Percentiles rank a stretch among this genome's conserved stretches.
Evolutionary conservation across 2,113 vertebrate genomes (phyloP).

Genomic region (Thryonomys swinderianus): DNA sequence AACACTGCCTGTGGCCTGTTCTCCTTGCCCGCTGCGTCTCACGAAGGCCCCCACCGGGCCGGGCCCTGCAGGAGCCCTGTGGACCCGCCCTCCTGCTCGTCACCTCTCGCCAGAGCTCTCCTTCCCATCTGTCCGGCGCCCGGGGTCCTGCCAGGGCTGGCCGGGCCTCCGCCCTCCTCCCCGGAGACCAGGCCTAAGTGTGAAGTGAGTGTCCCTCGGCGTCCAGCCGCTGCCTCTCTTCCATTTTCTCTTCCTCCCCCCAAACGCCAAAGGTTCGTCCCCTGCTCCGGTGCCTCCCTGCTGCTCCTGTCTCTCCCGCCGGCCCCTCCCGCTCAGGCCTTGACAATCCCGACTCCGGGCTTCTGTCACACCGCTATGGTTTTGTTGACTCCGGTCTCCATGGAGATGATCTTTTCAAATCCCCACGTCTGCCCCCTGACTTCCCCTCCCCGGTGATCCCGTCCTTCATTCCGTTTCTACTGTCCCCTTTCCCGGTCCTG

Average conservation of each 20-base stretch:
- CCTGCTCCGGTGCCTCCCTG: neutral
- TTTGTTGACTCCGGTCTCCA: neutral
- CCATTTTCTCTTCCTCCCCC: neutral
- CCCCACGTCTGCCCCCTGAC: neutral
- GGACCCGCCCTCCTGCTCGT: no score
- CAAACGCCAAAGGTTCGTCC: neutral
- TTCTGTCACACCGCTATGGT: neutral
- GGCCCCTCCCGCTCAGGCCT: neutral
- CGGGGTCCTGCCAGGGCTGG: neutral
- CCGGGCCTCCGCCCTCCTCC: neutral
- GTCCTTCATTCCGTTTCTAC: neutral
- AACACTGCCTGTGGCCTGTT: neutral
- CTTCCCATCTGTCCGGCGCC: no score
- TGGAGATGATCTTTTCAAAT: slow-evolving; percentile 22
- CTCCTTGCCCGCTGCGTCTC: neutral
- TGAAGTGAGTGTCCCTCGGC: neutral
- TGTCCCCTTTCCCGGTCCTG: neutral
- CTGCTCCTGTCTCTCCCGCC: neutral
- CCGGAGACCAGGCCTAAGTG: no score
- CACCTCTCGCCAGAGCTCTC: neutral
- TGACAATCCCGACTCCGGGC: neutral
- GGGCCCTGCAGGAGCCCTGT: neutral
- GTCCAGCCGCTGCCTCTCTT: neutral
- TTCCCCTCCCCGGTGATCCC: neutral
- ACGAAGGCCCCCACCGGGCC: neutral